Evolutionary conservation across 2,888 invertebrate genomes (phyloP), one percentile per base, ranked within the genome.

Genomic region (Opisthograptis luteolata): DNA sequence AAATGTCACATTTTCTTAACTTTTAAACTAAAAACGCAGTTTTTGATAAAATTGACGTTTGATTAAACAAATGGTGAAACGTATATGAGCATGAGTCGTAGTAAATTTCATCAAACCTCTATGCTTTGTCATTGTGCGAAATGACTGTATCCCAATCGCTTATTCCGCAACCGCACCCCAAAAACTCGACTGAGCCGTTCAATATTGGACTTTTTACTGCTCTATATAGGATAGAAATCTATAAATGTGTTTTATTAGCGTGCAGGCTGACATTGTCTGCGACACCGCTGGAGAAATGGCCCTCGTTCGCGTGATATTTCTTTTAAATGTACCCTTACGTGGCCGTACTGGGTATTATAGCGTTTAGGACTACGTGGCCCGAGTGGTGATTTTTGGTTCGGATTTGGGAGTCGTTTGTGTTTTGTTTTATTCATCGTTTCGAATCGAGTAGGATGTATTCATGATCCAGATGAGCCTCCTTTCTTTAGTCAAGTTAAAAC

Each of bases 181-280:
- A 25, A n/a, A 34, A 40, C 34, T 32, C 19, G 14, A 25, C 55
- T 34, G 32, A 44, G 41, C 25, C 46, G 39, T 49, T 51, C 54
- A 50, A 61, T 58, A 61, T 61, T 50, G 52, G 39, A 56, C 52
- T 55, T 58, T 61, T 61, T 58, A 61, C 56, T 46, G 40, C 48
- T 46, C 39, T 39, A 31, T 47, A 51, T 25, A 47, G 10, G 61
- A 36, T 54, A 36, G 52, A 58, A 57, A 64, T 65, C 62, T 69
- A 68, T 71, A 68, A 66, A 68, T 53, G 62, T 64, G 62, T 67
- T 70, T 70, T 70, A 72, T 65, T 63, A 60, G 43, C 42, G 41
- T 20, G 40, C 62, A 58, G 54, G 62, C 64, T 61, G 72, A 60
- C 69, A 62, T 66, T 60, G 63, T 55, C 43, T 54, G 60, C 47